Conservation (phyloP, 2,797 vertebrate species). For the Glyptemys insculpta region DNA sequence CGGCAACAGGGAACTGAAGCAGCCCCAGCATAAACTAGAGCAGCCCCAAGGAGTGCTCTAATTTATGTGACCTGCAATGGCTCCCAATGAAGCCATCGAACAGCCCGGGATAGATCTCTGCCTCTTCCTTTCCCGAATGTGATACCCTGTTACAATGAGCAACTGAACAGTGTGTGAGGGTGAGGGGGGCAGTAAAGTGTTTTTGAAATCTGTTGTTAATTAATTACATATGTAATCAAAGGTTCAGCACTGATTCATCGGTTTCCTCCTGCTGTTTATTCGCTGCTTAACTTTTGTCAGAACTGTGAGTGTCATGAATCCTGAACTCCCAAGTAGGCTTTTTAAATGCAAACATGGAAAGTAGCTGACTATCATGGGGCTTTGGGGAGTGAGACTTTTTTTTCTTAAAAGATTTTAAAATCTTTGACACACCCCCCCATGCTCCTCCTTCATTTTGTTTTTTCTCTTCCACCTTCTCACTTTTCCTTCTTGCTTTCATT, state of each 20-base stretch:
- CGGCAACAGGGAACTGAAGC: not conserved
- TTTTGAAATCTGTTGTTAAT: slow-evolving; percentile 22
- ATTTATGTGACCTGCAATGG: not conserved
- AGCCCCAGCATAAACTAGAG: not conserved
- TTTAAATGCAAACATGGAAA: slow-evolving; percentile 30
- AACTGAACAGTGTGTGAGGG: not conserved
- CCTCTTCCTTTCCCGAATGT: not conserved
- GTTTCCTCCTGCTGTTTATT: slow-evolving; percentile 39
- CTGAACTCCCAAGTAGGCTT: not conserved
- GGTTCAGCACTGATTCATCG: not conserved
- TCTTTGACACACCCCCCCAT: not conserved
- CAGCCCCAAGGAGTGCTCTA: not conserved
- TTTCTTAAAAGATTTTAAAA: not conserved
- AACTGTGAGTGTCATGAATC: slow-evolving; percentile 27
- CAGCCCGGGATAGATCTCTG: not conserved
- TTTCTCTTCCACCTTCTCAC: not conserved
- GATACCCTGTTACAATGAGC: not conserved
- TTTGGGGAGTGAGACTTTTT: not conserved
- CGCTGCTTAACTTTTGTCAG: slow-evolving; percentile 19
- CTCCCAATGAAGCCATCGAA: not conserved
- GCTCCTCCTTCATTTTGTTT: not conserved
- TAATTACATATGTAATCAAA: slow-evolving; percentile 42
- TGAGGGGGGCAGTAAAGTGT: not conserved
- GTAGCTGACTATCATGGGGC: not conserved
- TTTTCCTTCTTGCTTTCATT: not conserved